These are phyloP conservation scores for Trissolcus brochymenae DNA, from an alignment of 2,888 invertebrate species.

Conservation along the genomic window DNA sequence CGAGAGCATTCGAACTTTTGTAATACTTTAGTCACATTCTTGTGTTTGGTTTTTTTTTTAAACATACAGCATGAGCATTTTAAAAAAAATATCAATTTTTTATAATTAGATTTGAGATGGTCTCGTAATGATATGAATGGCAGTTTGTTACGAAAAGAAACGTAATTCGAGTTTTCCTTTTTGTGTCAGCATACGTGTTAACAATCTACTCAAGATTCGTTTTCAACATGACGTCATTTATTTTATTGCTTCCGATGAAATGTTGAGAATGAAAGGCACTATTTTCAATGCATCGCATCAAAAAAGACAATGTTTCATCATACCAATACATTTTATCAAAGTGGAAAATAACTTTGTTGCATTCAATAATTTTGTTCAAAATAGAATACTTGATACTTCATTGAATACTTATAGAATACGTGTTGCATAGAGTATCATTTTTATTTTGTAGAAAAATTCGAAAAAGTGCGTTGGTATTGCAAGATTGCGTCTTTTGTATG, in stretches of 20 bases:
- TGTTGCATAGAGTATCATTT: too few relatives aligned
- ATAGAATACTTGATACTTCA: too few relatives aligned
- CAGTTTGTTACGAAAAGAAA: slow-evolving; percentile 39
- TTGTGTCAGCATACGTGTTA: slow-evolving; percentile 1
- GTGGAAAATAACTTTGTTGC: not conserved
- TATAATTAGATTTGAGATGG: slow-evolving; percentile 10
- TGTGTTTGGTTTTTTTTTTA: slow-evolving; percentile 12
- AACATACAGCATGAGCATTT: slow-evolving; percentile 38
- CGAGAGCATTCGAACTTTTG: slow-evolving; percentile 37
- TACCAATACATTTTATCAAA: slow-evolving; percentile 21
- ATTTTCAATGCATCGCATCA: slow-evolving; percentile 28
- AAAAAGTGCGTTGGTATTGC: slow-evolving; percentile 18
- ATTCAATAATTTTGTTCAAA: not conserved
- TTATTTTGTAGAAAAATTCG: not conserved
- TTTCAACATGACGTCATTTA: slow-evolving; percentile 28
- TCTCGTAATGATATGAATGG: slow-evolving; percentile 26
- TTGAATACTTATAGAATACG: too few relatives aligned
- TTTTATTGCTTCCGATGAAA: slow-evolving; percentile 11
- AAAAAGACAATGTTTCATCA: slow-evolving; percentile 12
- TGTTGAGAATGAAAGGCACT: slow-evolving; percentile 30
- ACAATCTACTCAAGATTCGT: slow-evolving; percentile 22
- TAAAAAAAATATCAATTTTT: slow-evolving; percentile 40
- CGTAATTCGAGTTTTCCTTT: not conserved
- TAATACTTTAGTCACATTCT: slow-evolving; percentile 31
- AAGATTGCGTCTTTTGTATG: slow-evolving; percentile 17